Conservation (phyloP, 2,797 vertebrate species). For the Macroramphosus scolopax region DNA sequence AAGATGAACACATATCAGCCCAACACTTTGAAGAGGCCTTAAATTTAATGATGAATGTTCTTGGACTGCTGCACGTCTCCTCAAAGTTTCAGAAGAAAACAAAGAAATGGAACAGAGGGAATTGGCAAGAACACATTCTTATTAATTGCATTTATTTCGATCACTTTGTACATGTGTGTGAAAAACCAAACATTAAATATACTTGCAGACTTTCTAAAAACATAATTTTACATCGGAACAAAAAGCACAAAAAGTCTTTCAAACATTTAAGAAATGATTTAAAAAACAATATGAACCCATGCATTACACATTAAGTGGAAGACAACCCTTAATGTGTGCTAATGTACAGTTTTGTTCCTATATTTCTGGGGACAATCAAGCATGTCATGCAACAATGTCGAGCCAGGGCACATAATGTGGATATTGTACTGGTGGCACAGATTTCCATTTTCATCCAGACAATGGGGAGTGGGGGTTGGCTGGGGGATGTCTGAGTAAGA, state of each 20-base stretch:
- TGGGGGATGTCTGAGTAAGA: constrained; percentile 45
- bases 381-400: constrained; percentile 71
- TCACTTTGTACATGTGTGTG: constrained; percentile 14
- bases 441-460: constrained; percentile 79
- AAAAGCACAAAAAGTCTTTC: neutral
- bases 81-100: too few species aligned
- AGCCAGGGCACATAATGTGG: constrained; percentile 71
- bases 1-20: neutral
- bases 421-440: constrained; percentile 75
- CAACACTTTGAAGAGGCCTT: neutral
- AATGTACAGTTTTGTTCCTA: constrained; percentile 54
- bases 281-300: constrained; percentile 4
- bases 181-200: constrained; percentile 6
- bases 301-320: constrained; percentile 24
- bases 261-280: constrained; percentile 17
- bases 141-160: neutral
- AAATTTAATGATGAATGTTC: neutral
- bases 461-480: constrained; percentile 64
- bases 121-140: neutral
- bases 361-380: constrained; percentile 64
- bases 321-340: constrained; percentile 50
- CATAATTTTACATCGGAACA: too few species aligned
- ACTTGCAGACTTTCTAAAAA: constrained; percentile 6
- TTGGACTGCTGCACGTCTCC: too few species aligned
- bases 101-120: too few species aligned